A percentile compares a stretch with the other conserved stretches of the same genome.
These are phyloP conservation scores for Cichlasoma orientale DNA, from an alignment of 2,797 vertebrate species.

Conservation along the genomic window DNA sequence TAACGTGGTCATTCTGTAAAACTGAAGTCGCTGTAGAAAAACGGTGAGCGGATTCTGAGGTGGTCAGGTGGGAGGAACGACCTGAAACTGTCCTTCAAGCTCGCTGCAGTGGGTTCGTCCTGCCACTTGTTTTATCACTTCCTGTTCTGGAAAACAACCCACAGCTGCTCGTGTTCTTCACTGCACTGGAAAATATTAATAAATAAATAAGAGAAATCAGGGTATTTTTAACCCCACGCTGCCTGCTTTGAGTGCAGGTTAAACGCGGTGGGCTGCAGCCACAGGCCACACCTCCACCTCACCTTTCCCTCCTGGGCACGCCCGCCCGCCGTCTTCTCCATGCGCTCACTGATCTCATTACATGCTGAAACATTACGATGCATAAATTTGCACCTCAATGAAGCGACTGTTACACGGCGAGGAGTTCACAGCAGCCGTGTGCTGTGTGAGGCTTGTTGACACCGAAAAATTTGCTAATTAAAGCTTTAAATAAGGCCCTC, in stretches of 20 bases:
- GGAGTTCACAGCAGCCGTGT: constrained; percentile 13
- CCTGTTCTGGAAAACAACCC: too few species aligned
- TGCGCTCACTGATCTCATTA: constrained; percentile 11
- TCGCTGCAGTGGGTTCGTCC: neutral
- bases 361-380: constrained; percentile 25
- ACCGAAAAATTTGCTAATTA: constrained; percentile 45
- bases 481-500: constrained; percentile 27
- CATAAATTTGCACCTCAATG: constrained; percentile 55
- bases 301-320: neutral
- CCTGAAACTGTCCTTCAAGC: neutral
- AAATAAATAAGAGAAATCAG: neutral
- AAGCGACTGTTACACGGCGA: constrained; percentile 11
- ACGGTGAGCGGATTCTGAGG: neutral
- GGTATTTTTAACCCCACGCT: neutral
- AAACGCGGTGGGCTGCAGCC: neutral
- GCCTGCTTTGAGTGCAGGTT: neutral
- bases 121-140: neutral
- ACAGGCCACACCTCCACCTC: constrained; percentile 7
- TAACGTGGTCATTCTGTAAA: neutral
- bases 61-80: neutral
- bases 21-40: neutral
- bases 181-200: neutral
- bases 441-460: constrained; percentile 44
- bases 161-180: too few species aligned
- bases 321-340: neutral